These are phyloP conservation scores for Neosilurus hyrtlii DNA, from an alignment of 2,797 vertebrate species.

Conservation along the genomic window DNA sequence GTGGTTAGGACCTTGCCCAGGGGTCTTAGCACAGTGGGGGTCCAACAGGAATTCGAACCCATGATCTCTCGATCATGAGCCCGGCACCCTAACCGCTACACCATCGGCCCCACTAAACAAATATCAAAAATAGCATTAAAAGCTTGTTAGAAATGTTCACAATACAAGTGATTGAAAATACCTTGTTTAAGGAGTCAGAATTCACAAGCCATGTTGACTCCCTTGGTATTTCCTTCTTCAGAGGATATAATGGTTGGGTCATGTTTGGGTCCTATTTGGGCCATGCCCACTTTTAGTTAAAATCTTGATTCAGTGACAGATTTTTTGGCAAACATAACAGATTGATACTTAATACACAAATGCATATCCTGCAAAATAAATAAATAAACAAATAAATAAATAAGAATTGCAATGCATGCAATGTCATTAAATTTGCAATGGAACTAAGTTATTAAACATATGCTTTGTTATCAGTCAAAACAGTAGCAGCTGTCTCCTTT, in stretches of 20 bases:
- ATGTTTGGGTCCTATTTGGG: not conserved
- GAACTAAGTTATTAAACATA: slow-evolving; percentile 9
- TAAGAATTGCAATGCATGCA: too few relatives aligned
- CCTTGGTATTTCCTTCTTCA: not conserved
- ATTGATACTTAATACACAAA: not conserved
- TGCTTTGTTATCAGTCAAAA: slow-evolving; percentile 59
- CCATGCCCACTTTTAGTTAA: not conserved
- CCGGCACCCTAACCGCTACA: too few relatives aligned
- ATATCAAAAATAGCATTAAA: not conserved
- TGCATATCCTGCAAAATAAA: too few relatives aligned
- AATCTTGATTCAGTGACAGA: not conserved
- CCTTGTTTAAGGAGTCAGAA: not conserved
- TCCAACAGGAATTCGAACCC: too few relatives aligned
- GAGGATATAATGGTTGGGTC: too few relatives aligned
- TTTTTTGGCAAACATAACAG: not conserved
- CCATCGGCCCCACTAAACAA: too few relatives aligned
- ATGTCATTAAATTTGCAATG: not conserved
- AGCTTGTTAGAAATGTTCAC: not conserved
- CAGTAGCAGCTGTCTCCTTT: slow-evolving; percentile 69
- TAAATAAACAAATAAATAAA: too few relatives aligned
- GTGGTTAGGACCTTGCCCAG: too few relatives aligned
- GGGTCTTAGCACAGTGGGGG: too few relatives aligned
- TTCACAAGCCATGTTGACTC: not conserved
- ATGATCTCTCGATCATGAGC: too few relatives aligned
- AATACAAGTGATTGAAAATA: not conserved